Base-by-base conservation (phyloP, 30 jellyfish, hydroid and myxozoan species). In the Aurelia aurita region DNA sequence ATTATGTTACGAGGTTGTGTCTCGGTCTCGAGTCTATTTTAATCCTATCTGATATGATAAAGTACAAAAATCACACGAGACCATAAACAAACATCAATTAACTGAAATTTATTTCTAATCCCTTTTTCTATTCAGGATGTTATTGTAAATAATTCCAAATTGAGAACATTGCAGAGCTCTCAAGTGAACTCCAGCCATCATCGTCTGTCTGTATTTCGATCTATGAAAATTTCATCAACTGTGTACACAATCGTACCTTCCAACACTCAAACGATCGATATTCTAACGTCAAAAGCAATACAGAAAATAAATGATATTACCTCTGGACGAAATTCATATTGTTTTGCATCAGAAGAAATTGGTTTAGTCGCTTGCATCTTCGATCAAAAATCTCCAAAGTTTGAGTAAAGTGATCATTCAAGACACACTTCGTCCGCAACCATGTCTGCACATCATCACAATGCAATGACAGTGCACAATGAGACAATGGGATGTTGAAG, bases 331-430 rank as follows among this genome's bases (percentile, higher is more conserved):
- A 83, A 45, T 61, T 83, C 93, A 67, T 68, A 83, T 16, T 61
- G 91, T 58, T 83, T 83, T 12, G 55, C 55, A 34, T 70, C 93
- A 47, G 62, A 58, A 2, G 86, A 55, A 26, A 68, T 71, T 12
- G 93, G 87, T 63, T 83, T 70, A 1, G 86, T 39, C 46, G 93
- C 85, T 58, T 83, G 93, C 93, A 83, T 83, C 49, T 57, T 71
- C 72, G 64, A 58, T 77, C 79, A 16, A 77, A 23, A 8, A 44
- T 20, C 46, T 69, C 59, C 25, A 43, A 69, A 47, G 34, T 35
- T 63, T 53, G 66, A 72, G 85, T 72, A 54, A 51, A 15, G 59
- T 34, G 22, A 26, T 61, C 69, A 39, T 23, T 26, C 53, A 25
- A 26, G 31, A 51, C 53, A 25, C 61, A 67, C 39, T 67, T 25